A percentile compares a stretch with the other conserved stretches of the same genome.
Conservation (phyloP, 1,140 invertebrate genomes). For the Penaeus vannamei region DNA sequence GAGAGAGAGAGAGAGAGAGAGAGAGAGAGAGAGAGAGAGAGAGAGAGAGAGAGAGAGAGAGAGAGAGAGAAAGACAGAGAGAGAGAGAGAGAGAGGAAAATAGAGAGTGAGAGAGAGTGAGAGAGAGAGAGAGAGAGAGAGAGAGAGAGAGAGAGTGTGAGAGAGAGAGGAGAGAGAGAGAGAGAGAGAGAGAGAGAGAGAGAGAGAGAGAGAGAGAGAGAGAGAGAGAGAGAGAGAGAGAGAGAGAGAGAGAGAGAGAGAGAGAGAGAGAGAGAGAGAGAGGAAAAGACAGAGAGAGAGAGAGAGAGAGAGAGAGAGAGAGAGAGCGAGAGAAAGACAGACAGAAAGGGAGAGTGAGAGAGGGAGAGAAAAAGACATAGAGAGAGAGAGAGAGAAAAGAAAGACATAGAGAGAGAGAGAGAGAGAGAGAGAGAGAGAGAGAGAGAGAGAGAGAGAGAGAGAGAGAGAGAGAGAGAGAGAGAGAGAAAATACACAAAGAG, state of each 20-base stretch:
- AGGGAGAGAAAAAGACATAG: not conserved
- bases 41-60: slow-evolving; percentile 12
- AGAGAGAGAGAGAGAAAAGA: not conserved
- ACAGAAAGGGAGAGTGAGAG: not conserved
- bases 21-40: not conserved
- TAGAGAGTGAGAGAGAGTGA: too few species aligned
- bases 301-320: not conserved
- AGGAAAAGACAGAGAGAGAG: not conserved
- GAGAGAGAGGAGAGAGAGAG: slow-evolving; percentile 32
- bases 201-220: not conserved
- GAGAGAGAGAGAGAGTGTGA: slow-evolving; percentile 5
- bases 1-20: slow-evolving; percentile 20
- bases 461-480: slow-evolving; percentile 42
- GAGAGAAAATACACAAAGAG: not conserved
- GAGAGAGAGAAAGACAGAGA: slow-evolving; percentile 3
- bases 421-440: slow-evolving; percentile 33
- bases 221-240: not conserved
- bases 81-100: too few species aligned
- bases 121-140: slow-evolving; percentile 19
- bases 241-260: not conserved
- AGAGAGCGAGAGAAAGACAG: not conserved
- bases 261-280: not conserved
- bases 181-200: slow-evolving; percentile 3
- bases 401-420: not conserved
- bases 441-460: slow-evolving; percentile 31